Percentiles rank a stretch among this genome's conserved stretches.
These are phyloP conservation scores for Phalacrocorax carbo DNA, from an alignment of 2,113 vertebrate genomes.

Conservation along the genomic window DNA sequence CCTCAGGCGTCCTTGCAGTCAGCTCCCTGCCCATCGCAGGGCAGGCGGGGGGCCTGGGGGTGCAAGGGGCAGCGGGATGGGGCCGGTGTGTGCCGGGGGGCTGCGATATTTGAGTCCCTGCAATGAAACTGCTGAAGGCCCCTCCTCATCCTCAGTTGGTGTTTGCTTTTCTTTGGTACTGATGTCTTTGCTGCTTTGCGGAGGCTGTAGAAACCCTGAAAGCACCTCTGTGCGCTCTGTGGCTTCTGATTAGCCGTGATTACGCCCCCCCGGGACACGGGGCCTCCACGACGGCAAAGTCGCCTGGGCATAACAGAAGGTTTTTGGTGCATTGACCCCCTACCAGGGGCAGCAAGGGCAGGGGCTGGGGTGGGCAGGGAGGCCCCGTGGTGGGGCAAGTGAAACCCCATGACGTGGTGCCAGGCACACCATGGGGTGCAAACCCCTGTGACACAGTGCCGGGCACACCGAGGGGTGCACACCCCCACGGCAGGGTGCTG, in stretches of 20 bases:
- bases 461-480: too few species aligned
- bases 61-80: background rate
- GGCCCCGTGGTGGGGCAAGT: background rate
- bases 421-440: background rate
- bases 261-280: background rate
- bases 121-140: background rate
- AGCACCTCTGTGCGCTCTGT: background rate
- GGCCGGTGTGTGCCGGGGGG: background rate
- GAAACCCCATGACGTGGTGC: background rate
- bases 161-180: conserved; percentile 29
- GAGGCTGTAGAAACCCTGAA: background rate
- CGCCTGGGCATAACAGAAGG: background rate
- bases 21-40: background rate
- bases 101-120: background rate
- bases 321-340: background rate
- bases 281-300: background rate
- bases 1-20: background rate
- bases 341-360: background rate
- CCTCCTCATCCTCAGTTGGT: background rate
- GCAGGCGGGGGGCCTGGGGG: background rate
- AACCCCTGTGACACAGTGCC: too few species aligned
- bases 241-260: background rate
- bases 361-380: background rate
- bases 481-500: too few species aligned
- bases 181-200: background rate